Evolutionary conservation across 2,113 vertebrate genomes (phyloP).

Genomic region (Accipiter virgatus): DNA sequence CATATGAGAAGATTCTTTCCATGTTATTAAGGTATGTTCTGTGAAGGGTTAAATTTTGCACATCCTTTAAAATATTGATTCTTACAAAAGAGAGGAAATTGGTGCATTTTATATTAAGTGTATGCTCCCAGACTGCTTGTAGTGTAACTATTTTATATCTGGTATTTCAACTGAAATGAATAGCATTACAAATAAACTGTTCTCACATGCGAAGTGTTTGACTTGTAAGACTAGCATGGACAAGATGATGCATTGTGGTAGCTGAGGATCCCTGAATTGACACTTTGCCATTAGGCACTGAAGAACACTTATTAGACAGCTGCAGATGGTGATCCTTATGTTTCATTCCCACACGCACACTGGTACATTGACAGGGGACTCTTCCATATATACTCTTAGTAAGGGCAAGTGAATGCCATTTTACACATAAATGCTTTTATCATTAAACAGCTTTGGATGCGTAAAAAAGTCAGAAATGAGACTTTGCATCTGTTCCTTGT

Average conservation of each 20-base stretch:
- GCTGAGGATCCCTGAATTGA: slow-evolving; percentile 31
- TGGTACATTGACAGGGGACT: slow-evolving; percentile 17
- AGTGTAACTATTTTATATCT: neutral
- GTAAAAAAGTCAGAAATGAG: slow-evolving; percentile 5
- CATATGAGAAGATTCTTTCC: neutral
- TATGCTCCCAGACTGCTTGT: neutral
- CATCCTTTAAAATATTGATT: neutral
- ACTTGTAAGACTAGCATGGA: slow-evolving; percentile 26
- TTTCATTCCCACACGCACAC: slow-evolving; percentile 35
- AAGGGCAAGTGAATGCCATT: slow-evolving; percentile 47
- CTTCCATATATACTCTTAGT: slow-evolving; percentile 30
- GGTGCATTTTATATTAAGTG: neutral
- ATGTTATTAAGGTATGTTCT: neutral
- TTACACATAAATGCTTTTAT: slow-evolving; percentile 45
- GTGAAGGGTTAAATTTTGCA: neutral
- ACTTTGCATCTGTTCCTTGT: slow-evolving; percentile 24
- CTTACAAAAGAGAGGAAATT: neutral
- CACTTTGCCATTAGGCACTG: slow-evolving; percentile 8
- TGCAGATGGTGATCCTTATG: slow-evolving; percentile 51
- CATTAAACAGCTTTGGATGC: neutral
- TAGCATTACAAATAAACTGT: slow-evolving; percentile 18
- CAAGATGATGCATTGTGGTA: slow-evolving; percentile 7
- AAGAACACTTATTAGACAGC: slow-evolving; percentile 17
- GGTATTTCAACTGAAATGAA: slow-evolving; percentile 4
- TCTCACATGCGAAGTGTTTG: slow-evolving; percentile 9